These are phyloP conservation scores for Balanococcus diminutus DNA, from an alignment of 2,888 invertebrate genomes.

Conservation along the genomic window DNA sequence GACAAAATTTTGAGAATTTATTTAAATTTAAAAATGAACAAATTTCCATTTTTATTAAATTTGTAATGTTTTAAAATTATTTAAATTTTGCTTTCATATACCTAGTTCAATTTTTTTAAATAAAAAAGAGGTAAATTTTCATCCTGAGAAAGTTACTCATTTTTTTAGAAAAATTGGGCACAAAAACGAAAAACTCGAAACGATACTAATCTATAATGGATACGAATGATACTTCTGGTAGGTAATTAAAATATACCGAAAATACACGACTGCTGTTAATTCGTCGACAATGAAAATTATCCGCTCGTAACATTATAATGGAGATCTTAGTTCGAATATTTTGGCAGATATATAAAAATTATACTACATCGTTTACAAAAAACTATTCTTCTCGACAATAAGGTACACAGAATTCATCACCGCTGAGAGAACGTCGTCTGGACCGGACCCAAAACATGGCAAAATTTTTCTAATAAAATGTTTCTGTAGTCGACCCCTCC, in stretches of 20 bases:
- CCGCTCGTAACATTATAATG: conserved; percentile 37
- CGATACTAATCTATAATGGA: background rate
- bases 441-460: conserved; percentile 20
- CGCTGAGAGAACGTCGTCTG: background rate
- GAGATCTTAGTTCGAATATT: background rate
- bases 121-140: too few species aligned
- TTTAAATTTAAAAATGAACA: too few species aligned
- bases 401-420: conserved; percentile 15
- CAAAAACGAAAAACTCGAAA: too few species aligned
- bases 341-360: conserved; percentile 5
- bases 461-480: conserved; percentile 28
- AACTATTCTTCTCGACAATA: background rate
- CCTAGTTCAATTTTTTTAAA: too few species aligned
- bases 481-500: background rate
- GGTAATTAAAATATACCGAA: background rate
- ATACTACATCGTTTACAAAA: background rate
- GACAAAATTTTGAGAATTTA: too few species aligned
- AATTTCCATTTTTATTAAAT: too few species aligned
- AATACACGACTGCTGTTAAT: background rate
- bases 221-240: background rate
- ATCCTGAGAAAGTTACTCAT: too few species aligned
- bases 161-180: too few species aligned
- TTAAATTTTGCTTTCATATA: too few species aligned
- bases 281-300: conserved; percentile 31
- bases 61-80: too few species aligned